Evolutionary conservation across 2,113 vertebrate genomes (phyloP).

Genomic region (Tinamus guttatus): DNA sequence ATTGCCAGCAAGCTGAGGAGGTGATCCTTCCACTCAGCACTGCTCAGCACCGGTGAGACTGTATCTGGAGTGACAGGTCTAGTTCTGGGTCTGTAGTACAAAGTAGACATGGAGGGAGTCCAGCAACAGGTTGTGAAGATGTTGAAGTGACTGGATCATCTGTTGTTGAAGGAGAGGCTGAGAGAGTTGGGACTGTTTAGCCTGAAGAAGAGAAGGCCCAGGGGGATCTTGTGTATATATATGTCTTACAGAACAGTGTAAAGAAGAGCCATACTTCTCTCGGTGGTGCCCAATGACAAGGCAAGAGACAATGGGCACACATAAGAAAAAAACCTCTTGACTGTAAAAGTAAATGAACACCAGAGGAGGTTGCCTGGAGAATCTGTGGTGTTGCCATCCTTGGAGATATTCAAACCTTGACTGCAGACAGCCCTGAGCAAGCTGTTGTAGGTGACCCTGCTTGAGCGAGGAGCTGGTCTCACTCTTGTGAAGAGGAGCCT

Average conservation of each 20-base stretch:
- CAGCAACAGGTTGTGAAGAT: background rate
- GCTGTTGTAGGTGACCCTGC: background rate
- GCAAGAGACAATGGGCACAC: background rate
- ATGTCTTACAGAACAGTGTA: background rate
- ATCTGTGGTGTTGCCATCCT: background rate
- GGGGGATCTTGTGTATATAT: background rate
- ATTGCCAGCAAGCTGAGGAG: background rate
- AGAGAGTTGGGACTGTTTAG: background rate
- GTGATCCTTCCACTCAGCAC: background rate
- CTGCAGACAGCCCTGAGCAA: background rate
- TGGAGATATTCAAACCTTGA: background rate
- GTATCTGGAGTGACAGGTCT: background rate
- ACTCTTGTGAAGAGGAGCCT: background rate
- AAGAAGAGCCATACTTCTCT: background rate
- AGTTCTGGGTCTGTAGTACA: background rate
- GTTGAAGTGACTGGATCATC: background rate
- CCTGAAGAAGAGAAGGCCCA: background rate
- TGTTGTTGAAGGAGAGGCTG: background rate
- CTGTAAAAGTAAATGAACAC: background rate
- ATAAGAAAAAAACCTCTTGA: accelerated
- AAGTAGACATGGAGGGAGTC: background rate
- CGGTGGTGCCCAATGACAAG: background rate
- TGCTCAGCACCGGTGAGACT: background rate
- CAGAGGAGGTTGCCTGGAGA: background rate
- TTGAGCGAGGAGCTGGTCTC: background rate